phyloP scores from a whole-genome alignment of 2,113 vertebrate genomes.

The Pangasianodon gigas region DNA sequence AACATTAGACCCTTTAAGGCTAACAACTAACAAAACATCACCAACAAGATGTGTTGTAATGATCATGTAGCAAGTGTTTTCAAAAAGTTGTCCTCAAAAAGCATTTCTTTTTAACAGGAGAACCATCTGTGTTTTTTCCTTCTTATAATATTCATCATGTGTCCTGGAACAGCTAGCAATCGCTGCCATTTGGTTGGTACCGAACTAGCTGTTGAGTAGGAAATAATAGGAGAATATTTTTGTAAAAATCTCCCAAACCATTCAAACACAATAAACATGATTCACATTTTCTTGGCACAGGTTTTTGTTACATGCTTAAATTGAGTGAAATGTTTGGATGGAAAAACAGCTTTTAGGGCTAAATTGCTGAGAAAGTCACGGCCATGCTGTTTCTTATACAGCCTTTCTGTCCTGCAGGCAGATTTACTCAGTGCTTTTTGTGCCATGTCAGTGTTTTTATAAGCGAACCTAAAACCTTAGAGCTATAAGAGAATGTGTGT shows the following conservation, averaged over 20 bases:
- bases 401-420: background rate
- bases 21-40: background rate
- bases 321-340: background rate
- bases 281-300: background rate
- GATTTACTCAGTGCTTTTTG: background rate
- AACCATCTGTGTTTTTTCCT: background rate
- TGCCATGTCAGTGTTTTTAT: constrained; percentile 18
- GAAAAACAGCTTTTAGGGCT: background rate
- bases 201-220: background rate
- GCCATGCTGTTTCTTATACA: background rate
- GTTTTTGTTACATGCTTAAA: background rate
- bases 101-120: background rate
- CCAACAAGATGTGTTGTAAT: background rate
- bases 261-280: background rate
- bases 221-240: background rate
- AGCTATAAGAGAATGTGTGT: background rate
- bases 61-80: background rate
- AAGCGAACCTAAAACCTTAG: background rate
- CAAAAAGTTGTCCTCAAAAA: background rate
- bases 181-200: background rate
- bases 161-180: background rate
- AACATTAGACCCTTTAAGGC: background rate
- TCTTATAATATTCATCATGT: background rate
- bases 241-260: background rate
- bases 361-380: background rate